Evolutionary conservation across 2,113 vertebrate species (phyloP), one percentile per base, ranked within the genome.

Genomic region (Thomomys bottae): DNA sequence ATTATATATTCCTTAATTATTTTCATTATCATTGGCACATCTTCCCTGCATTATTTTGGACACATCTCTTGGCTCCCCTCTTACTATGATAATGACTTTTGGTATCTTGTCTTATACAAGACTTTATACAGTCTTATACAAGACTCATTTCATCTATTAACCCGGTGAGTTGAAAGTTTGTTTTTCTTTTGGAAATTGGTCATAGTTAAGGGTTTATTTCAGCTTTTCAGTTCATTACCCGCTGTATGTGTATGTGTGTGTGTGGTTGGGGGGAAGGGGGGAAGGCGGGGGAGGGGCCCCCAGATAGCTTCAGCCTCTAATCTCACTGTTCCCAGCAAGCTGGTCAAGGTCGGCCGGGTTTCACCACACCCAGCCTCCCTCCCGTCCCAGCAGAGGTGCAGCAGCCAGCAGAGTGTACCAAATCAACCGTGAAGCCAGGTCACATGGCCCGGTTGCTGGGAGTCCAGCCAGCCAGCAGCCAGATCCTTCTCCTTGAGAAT

Each of bases 141-240:
- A 68, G 88, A 85, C 11, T 42, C 76, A 40, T 32, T 54, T 36
- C 57, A 20, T 91, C 63, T 77, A 81, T 30, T 93, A 59, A 82
- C 21, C 49, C 49, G 18, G 32, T 6, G 68, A 23, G 68, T 83
- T 32, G 84, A 66, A 76, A 40, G n/a, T 78, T 77, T 42, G 73
- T 10, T 61, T 26, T 49, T 49, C n/a, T 9, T 71, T 64, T 61
- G 76, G 63, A n/a, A 17, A 38, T 61, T 8, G 17, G 12, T n/a
- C 40, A 40, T 59, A 42, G 66, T 66, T 91, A 10, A 85, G 88
- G 73, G 75, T 84, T 93, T 73, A 54, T 91, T 92, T 86, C 81
- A 38, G 79, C 68, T 78, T 88, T 57, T 42, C 14, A 24, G 10
- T 87, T 64, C 14, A 12, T 78, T 81, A 49, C 11, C 32, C 15